Conservation (phyloP, 2,888 invertebrate species). For the Tenthredo livida region DNA sequence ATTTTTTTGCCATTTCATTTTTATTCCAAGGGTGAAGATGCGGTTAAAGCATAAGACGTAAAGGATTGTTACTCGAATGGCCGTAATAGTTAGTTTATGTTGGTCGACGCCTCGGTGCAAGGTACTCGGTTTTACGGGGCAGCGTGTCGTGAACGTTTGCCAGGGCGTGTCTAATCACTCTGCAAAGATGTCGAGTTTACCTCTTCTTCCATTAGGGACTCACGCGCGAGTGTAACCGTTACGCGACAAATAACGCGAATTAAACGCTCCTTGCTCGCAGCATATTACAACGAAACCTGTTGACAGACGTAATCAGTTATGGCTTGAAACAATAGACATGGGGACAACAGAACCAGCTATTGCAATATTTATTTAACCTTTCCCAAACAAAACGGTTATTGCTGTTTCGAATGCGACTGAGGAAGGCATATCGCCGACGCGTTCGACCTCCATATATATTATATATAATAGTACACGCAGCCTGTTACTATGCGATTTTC, state of each 20-base stretch:
- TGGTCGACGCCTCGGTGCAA: not conserved
- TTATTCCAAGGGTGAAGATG: not conserved
- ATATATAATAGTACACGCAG: not conserved
- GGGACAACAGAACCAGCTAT: conserved; percentile 29
- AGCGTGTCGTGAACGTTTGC: conserved; percentile 28
- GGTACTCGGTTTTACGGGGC: conserved; percentile 29
- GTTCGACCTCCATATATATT: not conserved
- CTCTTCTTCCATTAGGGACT: conserved; percentile 44
- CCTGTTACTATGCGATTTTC: not conserved
- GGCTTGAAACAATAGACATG: conserved; percentile 39
- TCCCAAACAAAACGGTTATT: conserved; percentile 25
- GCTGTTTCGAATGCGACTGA: conserved; percentile 27
- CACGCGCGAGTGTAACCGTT: conserved; percentile 30
- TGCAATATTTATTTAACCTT: conserved; percentile 43
- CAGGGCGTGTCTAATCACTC: conserved; percentile 45
- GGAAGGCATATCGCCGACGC: not conserved
- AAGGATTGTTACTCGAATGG: not conserved
- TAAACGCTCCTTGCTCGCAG: conserved; percentile 36
- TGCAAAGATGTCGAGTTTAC: conserved; percentile 40
- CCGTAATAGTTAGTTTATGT: not conserved
- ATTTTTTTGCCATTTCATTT: not conserved
- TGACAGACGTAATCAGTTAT: conserved; percentile 45
- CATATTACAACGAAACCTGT: conserved; percentile 38
- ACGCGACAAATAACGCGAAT: conserved; percentile 42
- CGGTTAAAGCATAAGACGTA: not conserved